Conservation (phyloP, 2,888 invertebrate genomes). For the Galerucella calmariensis region DNA sequence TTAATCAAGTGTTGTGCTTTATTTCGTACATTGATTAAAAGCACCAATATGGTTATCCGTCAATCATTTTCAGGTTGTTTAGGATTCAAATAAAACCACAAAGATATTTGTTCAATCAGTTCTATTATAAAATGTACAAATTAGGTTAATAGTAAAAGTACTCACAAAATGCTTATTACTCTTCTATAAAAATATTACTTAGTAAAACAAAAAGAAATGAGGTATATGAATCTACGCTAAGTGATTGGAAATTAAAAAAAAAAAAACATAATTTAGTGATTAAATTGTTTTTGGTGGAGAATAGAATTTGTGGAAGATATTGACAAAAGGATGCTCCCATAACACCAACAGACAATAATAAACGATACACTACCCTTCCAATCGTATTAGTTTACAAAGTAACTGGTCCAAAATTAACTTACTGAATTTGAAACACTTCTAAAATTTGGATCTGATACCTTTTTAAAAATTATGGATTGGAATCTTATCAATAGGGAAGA, state of each 20-base stretch:
- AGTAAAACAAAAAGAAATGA: slow-evolving; percentile 45
- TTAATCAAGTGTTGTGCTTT: no score
- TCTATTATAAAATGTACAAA: slow-evolving; percentile 42
- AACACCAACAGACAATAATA: not conserved
- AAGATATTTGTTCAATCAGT: slow-evolving; percentile 29
- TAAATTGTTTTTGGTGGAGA: slow-evolving; percentile 16
- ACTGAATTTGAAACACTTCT: no score
- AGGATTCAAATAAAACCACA: slow-evolving; percentile 19
- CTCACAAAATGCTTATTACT: slow-evolving; percentile 41
- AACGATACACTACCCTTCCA: not conserved
- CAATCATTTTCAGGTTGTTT: not conserved
- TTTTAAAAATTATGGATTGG: no score
- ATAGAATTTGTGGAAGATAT: slow-evolving; percentile 24
- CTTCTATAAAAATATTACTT: slow-evolving; percentile 38
- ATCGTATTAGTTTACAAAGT: not conserved
- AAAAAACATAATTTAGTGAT: slow-evolving; percentile 19
- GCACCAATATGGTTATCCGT: no score
- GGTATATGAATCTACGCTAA: slow-evolving; percentile 46
- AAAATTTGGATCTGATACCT: no score
- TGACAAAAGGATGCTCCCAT: slow-evolving; percentile 21
- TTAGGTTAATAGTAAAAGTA: slow-evolving; percentile 42
- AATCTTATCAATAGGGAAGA: no score
- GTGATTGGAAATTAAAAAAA: slow-evolving; percentile 33
- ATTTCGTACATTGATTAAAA: no score
- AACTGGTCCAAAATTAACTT: no score